These are phyloP conservation scores for Callimorpha dominula DNA, from an alignment of 2,888 invertebrate species.

Conservation along the genomic window DNA sequence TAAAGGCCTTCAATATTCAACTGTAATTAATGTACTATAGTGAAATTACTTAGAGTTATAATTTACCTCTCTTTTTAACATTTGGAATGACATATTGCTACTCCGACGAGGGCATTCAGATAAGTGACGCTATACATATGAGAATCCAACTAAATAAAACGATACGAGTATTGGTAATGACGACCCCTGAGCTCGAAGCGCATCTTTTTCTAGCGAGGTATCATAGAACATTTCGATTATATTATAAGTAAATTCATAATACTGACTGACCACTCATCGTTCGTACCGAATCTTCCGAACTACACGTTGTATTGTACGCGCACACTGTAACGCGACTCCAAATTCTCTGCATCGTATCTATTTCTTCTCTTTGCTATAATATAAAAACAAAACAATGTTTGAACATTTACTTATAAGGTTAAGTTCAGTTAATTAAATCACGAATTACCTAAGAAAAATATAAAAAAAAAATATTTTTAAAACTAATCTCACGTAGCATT, in stretches of 20 bases:
- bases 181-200: too few relatives aligned
- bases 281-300: constrained; percentile 69
- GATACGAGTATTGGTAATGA: too few relatives aligned
- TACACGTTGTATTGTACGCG: constrained; percentile 71
- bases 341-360: constrained; percentile 81
- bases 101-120: too few relatives aligned
- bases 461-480: background rate
- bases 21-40: too few relatives aligned
- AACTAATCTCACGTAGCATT: background rate
- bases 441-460: background rate
- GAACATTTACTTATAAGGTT: background rate
- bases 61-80: too few relatives aligned
- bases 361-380: constrained; percentile 80
- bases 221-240: background rate
- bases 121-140: too few relatives aligned
- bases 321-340: constrained; percentile 82
- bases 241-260: constrained; percentile 31
- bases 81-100: too few relatives aligned
- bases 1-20: too few relatives aligned
- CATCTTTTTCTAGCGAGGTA: background rate
- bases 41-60: too few relatives aligned
- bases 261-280: constrained; percentile 77
- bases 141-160: too few relatives aligned
- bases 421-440: background rate
- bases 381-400: constrained; percentile 13